phyloP scores from a whole-genome alignment of 2,113 vertebrate species.

The Junco hyemalis region DNA sequence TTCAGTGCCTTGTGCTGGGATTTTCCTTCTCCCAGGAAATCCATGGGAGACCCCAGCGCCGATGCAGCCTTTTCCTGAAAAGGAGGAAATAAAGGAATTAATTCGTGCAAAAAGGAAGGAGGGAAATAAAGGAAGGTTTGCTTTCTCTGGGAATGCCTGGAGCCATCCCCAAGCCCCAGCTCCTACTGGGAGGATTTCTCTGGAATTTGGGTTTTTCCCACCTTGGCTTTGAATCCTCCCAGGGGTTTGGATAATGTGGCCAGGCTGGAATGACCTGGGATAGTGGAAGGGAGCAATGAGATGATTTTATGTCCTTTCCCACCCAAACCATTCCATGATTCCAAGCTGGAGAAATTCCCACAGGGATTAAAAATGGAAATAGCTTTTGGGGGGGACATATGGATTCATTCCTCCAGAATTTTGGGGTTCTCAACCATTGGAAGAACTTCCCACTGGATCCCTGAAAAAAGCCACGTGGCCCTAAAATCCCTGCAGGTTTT shows the following conservation, averaged over 20 bases:
- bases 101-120: neutral
- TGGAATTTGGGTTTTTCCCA: neutral
- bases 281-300: accelerated
- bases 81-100: neutral
- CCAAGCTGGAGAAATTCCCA: neutral
- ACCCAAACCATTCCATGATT: neutral
- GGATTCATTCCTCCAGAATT: too few relatives aligned
- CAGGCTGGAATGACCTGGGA: neutral
- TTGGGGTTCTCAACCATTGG: too few relatives aligned
- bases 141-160: neutral
- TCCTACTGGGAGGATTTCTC: accelerated
- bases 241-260: too few relatives aligned
- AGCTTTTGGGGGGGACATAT: too few relatives aligned
- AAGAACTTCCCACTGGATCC: neutral
- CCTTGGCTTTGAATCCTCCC: accelerated
- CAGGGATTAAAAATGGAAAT: accelerated
- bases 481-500: neutral
- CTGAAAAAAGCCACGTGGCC: neutral
- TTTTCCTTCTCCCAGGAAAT: neutral
- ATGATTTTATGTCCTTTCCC: neutral
- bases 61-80: neutral
- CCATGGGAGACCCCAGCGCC: neutral
- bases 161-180: accelerated
- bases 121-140: neutral
- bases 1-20: accelerated